Evolutionary conservation across 2,113 vertebrate genomes (phyloP).

Genomic region (Entomyzon cyanotis): DNA sequence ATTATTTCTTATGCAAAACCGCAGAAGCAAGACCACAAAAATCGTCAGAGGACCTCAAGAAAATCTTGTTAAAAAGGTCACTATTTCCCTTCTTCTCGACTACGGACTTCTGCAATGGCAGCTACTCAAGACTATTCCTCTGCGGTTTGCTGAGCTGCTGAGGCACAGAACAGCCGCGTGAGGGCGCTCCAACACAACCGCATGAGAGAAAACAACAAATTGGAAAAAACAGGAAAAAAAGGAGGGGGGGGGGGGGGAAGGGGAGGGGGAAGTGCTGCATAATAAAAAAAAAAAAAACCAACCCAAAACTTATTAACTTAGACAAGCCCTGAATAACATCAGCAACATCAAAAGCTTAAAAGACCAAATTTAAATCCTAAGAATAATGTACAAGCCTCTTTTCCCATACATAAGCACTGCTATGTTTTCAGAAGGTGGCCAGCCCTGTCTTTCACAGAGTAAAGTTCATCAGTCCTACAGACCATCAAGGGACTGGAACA

Average conservation of each 20-base stretch:
- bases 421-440: neutral
- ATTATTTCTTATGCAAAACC: neutral
- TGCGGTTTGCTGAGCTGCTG: fast-evolving
- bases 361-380: neutral
- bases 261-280: too few relatives aligned
- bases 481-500: neutral
- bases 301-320: neutral
- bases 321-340: neutral
- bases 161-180: neutral
- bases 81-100: neutral
- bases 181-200: neutral
- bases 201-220: fast-evolving
- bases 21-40: neutral
- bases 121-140: fast-evolving
- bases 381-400: neutral
- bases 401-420: neutral
- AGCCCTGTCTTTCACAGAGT: neutral
- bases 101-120: neutral
- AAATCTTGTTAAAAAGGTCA: neutral
- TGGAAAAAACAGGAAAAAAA: fast-evolving
- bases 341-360: neutral
- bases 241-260: fast-evolving
- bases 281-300: neutral
- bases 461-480: neutral
- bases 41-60: neutral